These are phyloP conservation scores for Plebejus melissa DNA, from an alignment of 2,888 invertebrate genomes.

Conservation along the genomic window DNA sequence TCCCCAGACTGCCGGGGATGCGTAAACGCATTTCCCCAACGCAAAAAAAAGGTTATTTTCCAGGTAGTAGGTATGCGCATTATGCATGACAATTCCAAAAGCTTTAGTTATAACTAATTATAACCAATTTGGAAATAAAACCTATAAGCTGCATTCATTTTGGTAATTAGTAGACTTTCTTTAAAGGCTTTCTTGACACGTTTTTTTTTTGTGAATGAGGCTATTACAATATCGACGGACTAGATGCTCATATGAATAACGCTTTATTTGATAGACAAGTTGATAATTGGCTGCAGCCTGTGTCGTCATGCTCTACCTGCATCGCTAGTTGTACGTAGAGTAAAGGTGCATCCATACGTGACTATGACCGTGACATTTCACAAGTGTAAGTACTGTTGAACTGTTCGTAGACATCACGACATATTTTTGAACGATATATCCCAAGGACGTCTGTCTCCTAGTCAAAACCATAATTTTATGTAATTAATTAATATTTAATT, in stretches of 20 bases:
- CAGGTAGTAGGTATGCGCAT: too few species aligned
- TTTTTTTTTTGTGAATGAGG: background rate
- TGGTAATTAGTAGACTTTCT: too few species aligned
- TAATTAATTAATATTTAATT: too few species aligned
- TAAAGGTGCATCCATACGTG: background rate
- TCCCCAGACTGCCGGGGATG: too few species aligned
- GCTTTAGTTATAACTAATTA: background rate
- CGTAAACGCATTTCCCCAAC: too few species aligned
- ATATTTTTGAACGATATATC: too few species aligned
- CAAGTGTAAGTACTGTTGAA: background rate
- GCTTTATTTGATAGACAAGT: constrained; percentile 33
- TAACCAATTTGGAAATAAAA: background rate
- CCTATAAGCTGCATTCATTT: background rate
- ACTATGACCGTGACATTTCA: background rate
- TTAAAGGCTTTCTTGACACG: background rate
- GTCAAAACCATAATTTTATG: too few species aligned
- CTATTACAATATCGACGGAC: background rate
- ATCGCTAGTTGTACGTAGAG: constrained; percentile 29
- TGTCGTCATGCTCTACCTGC: constrained; percentile 24
- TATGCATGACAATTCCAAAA: too few species aligned
- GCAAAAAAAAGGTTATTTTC: too few species aligned
- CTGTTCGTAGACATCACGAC: background rate
- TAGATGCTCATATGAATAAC: background rate
- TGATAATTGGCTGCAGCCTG: constrained; percentile 39
- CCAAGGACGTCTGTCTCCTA: too few species aligned